These are phyloP conservation scores for Lucilia sericata DNA, from an alignment of 1,140 invertebrate species.

Conservation along the genomic window DNA sequence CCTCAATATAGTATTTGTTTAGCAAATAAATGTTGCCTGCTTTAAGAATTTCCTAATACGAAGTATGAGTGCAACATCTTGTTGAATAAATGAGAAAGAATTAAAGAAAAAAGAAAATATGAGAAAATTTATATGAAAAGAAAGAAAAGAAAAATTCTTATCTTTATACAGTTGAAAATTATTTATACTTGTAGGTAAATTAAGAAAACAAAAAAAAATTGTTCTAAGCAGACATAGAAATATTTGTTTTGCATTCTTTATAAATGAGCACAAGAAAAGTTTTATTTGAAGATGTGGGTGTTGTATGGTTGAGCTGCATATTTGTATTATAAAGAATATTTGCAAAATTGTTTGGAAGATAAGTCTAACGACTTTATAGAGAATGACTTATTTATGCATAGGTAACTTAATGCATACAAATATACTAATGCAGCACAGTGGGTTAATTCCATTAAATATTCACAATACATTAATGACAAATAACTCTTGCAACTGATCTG, in stretches of 20 bases:
- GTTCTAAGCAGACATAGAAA: background rate
- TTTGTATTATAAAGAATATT: background rate
- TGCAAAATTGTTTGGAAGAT: background rate
- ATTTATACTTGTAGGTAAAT: conserved; percentile 1
- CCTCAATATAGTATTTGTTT: conserved; percentile 19
- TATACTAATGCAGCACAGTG: no score
- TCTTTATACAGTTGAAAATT: background rate
- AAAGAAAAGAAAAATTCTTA: background rate
- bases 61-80: background rate
- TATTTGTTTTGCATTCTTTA: background rate
- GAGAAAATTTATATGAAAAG: background rate
- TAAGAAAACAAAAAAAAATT: background rate
- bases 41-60: background rate
- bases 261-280: background rate
- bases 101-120: no score
- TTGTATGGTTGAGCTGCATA: background rate
- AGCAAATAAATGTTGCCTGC: background rate
- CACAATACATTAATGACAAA: no score
- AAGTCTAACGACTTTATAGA: conserved; percentile 39
- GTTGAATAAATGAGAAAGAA: background rate
- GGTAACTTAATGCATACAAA: background rate
- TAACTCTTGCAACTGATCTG: no score
- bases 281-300: background rate
- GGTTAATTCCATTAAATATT: background rate
- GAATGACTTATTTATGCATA: conserved; percentile 35